These are phyloP conservation scores for Ceratina calcarata DNA, from an alignment of 1,140 invertebrate species.

Conservation along the genomic window DNA sequence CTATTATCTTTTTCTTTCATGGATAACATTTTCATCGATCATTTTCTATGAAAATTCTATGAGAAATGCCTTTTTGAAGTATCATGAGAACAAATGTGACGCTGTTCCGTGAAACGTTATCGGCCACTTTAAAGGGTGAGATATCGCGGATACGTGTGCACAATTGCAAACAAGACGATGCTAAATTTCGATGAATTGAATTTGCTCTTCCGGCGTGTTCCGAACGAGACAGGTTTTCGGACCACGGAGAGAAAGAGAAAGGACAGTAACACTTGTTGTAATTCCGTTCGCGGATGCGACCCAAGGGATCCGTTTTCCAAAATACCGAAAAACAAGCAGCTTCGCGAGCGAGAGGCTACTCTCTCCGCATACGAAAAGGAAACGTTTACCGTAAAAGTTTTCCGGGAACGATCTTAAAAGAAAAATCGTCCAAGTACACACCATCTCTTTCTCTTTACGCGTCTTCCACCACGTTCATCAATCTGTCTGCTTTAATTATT, in stretches of 20 bases:
- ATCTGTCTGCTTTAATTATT: not conserved
- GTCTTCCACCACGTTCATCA: not conserved
- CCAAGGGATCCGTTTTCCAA: constrained; percentile 31
- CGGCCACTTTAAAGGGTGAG: not conserved
- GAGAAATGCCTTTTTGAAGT: no score
- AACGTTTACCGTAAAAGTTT: not conserved
- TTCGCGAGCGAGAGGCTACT: not conserved
- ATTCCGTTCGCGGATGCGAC: constrained; percentile 34
- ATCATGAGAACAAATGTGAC: constrained; percentile 5
- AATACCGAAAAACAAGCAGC: constrained; percentile 41
- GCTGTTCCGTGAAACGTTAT: not conserved
- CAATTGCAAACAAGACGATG: not conserved
- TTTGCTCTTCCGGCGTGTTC: constrained; percentile 1
- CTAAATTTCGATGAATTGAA: constrained; percentile 25
- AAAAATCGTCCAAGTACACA: not conserved
- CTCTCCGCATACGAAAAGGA: constrained; percentile 29
- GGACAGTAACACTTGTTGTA: constrained; percentile 17
- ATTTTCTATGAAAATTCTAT: not conserved
- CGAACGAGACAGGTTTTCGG: not conserved
- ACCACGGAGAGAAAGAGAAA: no score
- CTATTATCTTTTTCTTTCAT: no score
- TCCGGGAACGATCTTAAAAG: not conserved
- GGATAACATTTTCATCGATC: not conserved
- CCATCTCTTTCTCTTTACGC: not conserved
- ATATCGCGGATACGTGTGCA: not conserved